These are phyloP conservation scores for Paraplagusia blochii DNA, from an alignment of 2,113 vertebrate genomes.

Conservation along the genomic window DNA sequence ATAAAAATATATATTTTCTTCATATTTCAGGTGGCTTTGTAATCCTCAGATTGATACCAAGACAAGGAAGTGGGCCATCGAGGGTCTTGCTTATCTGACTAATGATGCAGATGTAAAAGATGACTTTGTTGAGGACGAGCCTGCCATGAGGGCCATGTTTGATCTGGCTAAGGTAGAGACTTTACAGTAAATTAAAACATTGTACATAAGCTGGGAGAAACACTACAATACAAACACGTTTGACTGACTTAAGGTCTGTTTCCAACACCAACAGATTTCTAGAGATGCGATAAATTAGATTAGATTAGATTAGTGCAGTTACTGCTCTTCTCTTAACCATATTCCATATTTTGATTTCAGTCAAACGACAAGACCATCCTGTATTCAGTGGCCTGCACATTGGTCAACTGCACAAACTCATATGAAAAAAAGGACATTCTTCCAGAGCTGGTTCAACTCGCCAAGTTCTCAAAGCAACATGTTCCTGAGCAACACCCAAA, in stretches of 20 bases:
- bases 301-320: conserved; percentile 1
- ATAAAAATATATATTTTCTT: conserved; percentile 6
- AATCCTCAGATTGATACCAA: conserved; percentile 85
- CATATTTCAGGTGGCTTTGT: conserved; percentile 85
- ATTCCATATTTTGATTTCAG: conserved; percentile 63
- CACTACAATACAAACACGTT: too few relatives aligned
- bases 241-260: too few relatives aligned
- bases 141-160: conserved; percentile 93
- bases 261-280: too few relatives aligned
- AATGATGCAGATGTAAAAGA: conserved; percentile 98
- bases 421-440: conserved; percentile 95
- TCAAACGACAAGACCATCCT: conserved; percentile 92
- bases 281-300: neutral
- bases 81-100: conserved; percentile 92
- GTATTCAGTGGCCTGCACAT: conserved; percentile 87
- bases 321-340: too few relatives aligned
- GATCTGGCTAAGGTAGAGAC: conserved; percentile 86
- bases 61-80: conserved; percentile 93
- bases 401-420: conserved; percentile 95
- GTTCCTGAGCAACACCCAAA: conserved; percentile 97
- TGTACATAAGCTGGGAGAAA: too few relatives aligned
- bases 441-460: conserved; percentile 93
- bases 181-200: neutral
- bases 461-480: conserved; percentile 97
- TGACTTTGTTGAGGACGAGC: conserved; percentile 93